phyloP scores from a whole-genome alignment of 2,888 invertebrate species.

The Archips xylosteana region DNA sequence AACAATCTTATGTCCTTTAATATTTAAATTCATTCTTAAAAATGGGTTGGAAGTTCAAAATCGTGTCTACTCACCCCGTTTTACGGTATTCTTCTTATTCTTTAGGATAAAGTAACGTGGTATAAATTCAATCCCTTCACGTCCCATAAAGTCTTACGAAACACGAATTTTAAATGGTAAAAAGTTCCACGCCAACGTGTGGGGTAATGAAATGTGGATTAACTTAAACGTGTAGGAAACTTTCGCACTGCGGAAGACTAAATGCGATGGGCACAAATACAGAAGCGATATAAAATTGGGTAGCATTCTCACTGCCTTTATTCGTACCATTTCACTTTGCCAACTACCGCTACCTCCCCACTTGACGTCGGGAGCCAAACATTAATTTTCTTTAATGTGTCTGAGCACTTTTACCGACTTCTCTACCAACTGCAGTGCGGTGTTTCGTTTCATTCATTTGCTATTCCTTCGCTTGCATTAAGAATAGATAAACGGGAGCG shows the following conservation, averaged over 20 bases:
- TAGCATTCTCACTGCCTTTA: constrained; percentile 69
- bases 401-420: constrained; percentile 82
- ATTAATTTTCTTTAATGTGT: constrained; percentile 86
- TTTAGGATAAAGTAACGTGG: background rate
- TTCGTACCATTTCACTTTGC: constrained; percentile 82
- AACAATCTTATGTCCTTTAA: too few relatives aligned
- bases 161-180: constrained; percentile 47
- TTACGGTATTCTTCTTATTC: too few relatives aligned
- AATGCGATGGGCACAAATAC: constrained; percentile 69
- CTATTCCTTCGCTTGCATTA: constrained; percentile 76
- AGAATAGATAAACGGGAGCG: constrained; percentile 74
- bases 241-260: constrained; percentile 65
- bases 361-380: constrained; percentile 82
- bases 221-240: constrained; percentile 60
- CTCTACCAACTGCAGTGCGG: constrained; percentile 79
- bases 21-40: too few relatives aligned
- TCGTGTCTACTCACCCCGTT: too few relatives aligned
- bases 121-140: constrained; percentile 10
- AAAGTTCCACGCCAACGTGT: constrained; percentile 54
- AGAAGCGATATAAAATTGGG: constrained; percentile 75
- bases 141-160: constrained; percentile 55
- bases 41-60: too few relatives aligned
- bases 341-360: constrained; percentile 75
- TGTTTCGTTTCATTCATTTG: constrained; percentile 82
- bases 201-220: constrained; percentile 69